Evolutionary conservation across 2,888 invertebrate genomes (phyloP), one percentile per base, ranked within the genome.

Genomic region (Agriotes lineatus): DNA sequence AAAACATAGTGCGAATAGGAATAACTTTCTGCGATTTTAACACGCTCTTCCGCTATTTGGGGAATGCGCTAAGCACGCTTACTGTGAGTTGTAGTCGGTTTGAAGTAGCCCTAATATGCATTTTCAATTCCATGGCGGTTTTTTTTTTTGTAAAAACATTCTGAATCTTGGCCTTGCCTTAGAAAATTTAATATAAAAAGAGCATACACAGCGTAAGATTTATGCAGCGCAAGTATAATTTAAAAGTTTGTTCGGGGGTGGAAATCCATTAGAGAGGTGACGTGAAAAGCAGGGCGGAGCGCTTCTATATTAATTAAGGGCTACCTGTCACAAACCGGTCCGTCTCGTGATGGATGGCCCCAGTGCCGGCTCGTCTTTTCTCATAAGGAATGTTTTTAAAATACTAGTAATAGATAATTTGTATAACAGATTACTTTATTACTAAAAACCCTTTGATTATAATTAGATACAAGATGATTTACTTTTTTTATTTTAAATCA

Each of bases 231-330:
- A 74, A 77, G 79, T 80, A 65, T 69, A 79, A 81, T 80, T 81
- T 81, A 79, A 81, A 81, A 81, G 81, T 81, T 81, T 80, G 79
- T 79, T 79, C 79, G 79, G 80, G 80, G 81, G 77, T 79, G 80
- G 77, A 80, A 82, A 82, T 82, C 82, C 82, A 82, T 82, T 82
- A 82, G 81, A 79, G 79, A 79, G 80, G 80, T 81, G 81, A 81
- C 82, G 81, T 80, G 81, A 82, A 82, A 82, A 81, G 81, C 81
- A 78, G 80, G 80, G 81, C 79, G 82, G 80, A 80, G 80, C 81
- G 81, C 80, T 81, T 82, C 82, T 82, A 82, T 83, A 83, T 83
- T 83, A 83, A 83, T 83, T 83, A 83, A 82, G 82, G 82, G 80
- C 81, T 81, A 83, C 82, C 82, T 83, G 82, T 83, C 82, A 83